A percentile compares a stretch with the other conserved stretches of the same genome.
Conservation (phyloP, 2,113 vertebrate genomes). For the Vidua chalybeata region DNA sequence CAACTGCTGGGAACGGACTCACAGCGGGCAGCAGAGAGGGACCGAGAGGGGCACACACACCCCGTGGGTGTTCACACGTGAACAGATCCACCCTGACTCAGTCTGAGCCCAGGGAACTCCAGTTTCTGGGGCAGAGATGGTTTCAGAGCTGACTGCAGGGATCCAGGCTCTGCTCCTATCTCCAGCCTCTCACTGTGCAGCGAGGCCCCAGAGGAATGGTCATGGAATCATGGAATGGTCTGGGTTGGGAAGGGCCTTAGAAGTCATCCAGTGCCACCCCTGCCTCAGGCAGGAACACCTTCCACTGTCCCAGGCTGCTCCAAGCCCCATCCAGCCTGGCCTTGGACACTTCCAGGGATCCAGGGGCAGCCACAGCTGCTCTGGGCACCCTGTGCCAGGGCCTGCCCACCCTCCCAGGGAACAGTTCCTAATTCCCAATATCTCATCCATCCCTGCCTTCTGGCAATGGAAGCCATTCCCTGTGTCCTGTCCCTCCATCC, state of each 20-base stretch:
- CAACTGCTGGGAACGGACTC: background rate
- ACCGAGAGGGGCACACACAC: accelerated
- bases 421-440: background rate
- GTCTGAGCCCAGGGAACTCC: background rate
- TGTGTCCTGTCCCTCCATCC: background rate
- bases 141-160: background rate
- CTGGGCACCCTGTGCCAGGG: background rate
- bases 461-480: background rate
- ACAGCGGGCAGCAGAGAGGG: accelerated
- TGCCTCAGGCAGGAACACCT: background rate
- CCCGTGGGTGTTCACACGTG: accelerated
- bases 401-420: background rate
- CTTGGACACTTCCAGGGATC: background rate
- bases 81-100: background rate
- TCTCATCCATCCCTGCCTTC: background rate
- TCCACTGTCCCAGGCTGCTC: accelerated
- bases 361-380: background rate
- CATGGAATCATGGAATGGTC: background rate
- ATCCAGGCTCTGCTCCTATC: background rate
- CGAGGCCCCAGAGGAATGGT: accelerated
- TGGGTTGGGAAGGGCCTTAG: background rate
- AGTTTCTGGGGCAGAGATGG: background rate
- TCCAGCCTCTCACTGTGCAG: accelerated
- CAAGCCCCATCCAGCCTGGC: accelerated
- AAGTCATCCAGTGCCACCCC: accelerated